These are phyloP conservation scores for Hexactinellida sp. DNA, from an alignment of 37 sponge, comb jelly and placozoan species.

Conservation along the genomic window DNA sequence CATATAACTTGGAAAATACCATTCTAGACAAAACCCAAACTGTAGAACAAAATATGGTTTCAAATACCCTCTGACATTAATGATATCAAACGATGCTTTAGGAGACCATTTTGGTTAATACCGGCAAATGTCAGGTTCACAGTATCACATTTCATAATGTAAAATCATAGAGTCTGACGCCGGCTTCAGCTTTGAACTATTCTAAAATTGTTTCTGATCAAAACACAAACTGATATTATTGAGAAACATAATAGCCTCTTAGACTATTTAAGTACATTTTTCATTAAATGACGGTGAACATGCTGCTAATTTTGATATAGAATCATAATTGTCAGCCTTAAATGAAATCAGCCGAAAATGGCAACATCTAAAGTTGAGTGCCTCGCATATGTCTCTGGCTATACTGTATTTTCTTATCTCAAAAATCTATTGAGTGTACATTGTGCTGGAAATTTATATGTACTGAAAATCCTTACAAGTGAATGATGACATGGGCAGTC, in stretches of 20 bases:
- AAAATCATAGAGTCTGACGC: background rate
- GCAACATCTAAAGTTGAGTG: background rate
- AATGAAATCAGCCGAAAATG: background rate
- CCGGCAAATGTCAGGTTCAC: background rate
- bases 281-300: too few species aligned
- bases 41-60: too few species aligned
- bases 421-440: background rate
- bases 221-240: background rate
- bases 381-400: background rate
- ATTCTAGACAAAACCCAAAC: too few species aligned
- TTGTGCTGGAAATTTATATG: background rate
- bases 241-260: background rate
- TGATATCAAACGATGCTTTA: background rate
- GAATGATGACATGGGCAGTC: background rate
- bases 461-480: background rate
- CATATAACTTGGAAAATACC: too few species aligned
- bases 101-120: background rate
- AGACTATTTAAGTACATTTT: background rate
- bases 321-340: background rate
- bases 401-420: background rate
- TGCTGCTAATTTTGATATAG: background rate
- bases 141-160: background rate
- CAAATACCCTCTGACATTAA: background rate
- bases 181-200: background rate
- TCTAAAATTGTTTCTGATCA: background rate